Percentiles rank a stretch among this genome's conserved stretches.
Conservation (phyloP, 2,888 invertebrate genomes). For the Drosophila subquinaria region DNA sequence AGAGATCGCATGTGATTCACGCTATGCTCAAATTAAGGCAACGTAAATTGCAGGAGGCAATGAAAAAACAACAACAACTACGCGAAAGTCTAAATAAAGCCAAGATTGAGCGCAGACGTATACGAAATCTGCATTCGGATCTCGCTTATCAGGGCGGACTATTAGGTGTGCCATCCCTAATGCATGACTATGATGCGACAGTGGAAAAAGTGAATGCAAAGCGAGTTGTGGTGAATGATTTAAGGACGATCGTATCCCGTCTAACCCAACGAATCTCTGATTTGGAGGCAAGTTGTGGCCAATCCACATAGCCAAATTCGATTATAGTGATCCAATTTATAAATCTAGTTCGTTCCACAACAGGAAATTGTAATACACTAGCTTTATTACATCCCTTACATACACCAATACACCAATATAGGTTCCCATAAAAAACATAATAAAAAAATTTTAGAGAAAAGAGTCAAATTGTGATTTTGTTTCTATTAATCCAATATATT, state of each 20-base stretch:
- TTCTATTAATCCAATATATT: not conserved
- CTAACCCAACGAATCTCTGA: conserved; percentile 25
- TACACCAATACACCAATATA: not conserved
- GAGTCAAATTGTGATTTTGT: not conserved
- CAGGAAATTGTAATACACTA: not conserved
- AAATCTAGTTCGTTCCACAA: not conserved
- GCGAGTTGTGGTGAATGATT: conserved; percentile 29
- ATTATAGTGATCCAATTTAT: not conserved
- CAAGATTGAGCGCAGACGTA: conserved; percentile 69
- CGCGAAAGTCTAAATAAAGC: conserved; percentile 62
- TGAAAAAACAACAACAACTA: not conserved
- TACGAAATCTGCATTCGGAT: conserved; percentile 63
- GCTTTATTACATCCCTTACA: not conserved
- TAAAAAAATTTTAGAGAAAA: not conserved
- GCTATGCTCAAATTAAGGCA: conserved; percentile 26
- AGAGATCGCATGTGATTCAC: conserved; percentile 69
- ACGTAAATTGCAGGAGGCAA: conserved; percentile 31
- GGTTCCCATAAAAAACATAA: not conserved
- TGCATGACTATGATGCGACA: conserved; percentile 82
- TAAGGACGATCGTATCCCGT: conserved; percentile 42
- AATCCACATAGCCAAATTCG: not conserved
- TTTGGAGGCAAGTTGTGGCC: conserved; percentile 19
- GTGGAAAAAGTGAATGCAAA: conserved; percentile 42
- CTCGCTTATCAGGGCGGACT: conserved; percentile 77
- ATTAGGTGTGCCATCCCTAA: conserved; percentile 76